phyloP scores from a whole-genome alignment of 2,797 vertebrate genomes.

The Ataeniobius toweri region DNA sequence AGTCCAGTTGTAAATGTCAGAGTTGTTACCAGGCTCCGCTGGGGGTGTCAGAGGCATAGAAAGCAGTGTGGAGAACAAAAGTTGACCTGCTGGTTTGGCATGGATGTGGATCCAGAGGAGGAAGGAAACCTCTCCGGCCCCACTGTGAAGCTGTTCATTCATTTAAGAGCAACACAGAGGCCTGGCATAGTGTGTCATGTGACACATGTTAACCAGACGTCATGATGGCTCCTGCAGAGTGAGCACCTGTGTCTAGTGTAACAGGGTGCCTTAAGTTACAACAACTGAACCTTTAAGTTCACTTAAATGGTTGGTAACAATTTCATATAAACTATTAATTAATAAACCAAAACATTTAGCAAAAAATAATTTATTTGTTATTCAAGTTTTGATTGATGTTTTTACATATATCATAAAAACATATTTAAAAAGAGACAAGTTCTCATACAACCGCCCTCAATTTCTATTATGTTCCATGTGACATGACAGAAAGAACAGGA shows the following conservation, averaged over 20 bases:
- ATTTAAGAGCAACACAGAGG: conserved; percentile 67
- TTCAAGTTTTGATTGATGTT: background rate
- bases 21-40: conserved; percentile 80
- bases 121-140: conserved; percentile 61
- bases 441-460: background rate
- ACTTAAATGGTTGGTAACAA: background rate
- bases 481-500: conserved; percentile 1
- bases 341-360: background rate
- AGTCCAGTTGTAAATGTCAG: conserved; percentile 29
- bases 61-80: conserved; percentile 61
- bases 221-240: conserved; percentile 43
- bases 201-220: conserved; percentile 65
- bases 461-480: background rate
- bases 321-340: background rate
- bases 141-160: conserved; percentile 53
- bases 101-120: conserved; percentile 65
- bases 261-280: background rate
- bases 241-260: conserved; percentile 31
- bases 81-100: conserved; percentile 68
- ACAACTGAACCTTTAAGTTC: background rate
- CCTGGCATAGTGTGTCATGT: conserved; percentile 73
- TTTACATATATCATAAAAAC: background rate
- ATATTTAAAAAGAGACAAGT: background rate
- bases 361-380: background rate
- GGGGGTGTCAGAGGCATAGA: conserved; percentile 83